Percentiles rank a stretch among this genome's conserved stretches.
Conservation (phyloP, 2,888 invertebrate genomes). For the Crematogaster levior region DNA sequence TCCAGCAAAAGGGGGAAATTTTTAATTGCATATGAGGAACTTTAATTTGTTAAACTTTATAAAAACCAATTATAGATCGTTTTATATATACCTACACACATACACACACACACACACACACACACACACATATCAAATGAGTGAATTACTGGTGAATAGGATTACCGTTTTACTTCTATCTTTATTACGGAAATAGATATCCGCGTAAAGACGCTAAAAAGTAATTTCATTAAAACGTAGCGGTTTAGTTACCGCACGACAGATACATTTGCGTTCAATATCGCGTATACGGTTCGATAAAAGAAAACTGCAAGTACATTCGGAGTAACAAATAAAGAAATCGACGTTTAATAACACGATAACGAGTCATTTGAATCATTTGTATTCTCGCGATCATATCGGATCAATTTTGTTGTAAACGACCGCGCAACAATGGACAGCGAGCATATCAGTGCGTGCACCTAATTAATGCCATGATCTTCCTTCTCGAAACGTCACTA, state of each 20-base stretch:
- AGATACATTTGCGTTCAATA: neutral
- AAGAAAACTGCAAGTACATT: neutral
- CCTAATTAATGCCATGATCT: constrained; percentile 54
- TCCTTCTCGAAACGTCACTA: constrained; percentile 51
- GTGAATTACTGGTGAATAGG: constrained; percentile 7
- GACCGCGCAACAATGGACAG: constrained; percentile 41
- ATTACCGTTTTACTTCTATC: constrained; percentile 3
- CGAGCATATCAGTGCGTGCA: constrained; percentile 21
- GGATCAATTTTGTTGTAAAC: constrained; percentile 21
- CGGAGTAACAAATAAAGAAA: neutral
- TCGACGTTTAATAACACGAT: neutral
- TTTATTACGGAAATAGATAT: neutral
- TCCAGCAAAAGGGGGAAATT: neutral
- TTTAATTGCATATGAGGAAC: neutral
- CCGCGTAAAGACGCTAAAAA: neutral
- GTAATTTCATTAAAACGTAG: constrained; percentile 9
- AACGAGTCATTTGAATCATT: neutral
- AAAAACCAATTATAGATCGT: constrained; percentile 17
- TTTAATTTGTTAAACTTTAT: constrained; percentile 6
- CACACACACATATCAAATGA: neutral
- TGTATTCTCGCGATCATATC: neutral
- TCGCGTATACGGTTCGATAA: neutral
- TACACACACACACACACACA: neutral
- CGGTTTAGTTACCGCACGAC: neutral
- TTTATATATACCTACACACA: neutral